These are phyloP conservation scores for Pelosia muscerda DNA, from an alignment of 2,888 invertebrate genomes.

Conservation along the genomic window DNA sequence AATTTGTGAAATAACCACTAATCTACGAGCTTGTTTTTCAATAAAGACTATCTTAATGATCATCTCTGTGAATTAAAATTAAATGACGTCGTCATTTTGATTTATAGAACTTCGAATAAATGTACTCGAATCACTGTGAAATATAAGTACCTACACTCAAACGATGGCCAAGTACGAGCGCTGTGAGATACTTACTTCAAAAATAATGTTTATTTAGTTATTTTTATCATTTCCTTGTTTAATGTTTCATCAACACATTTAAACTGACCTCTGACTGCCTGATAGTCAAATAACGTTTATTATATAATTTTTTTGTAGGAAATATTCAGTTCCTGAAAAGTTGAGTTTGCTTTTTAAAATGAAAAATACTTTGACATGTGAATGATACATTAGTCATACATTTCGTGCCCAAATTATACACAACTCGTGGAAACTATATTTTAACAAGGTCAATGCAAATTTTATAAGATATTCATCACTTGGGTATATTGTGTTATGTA, in stretches of 20 bases:
- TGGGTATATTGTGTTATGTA: neutral
- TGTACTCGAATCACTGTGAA: conserved; percentile 29
- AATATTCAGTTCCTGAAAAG: conserved; percentile 11
- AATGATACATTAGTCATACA: neutral
- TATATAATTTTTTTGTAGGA: conserved; percentile 7
- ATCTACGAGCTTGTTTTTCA: too few relatives aligned
- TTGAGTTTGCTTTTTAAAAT: neutral
- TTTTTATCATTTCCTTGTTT: conserved; percentile 52
- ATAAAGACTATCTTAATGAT: neutral
- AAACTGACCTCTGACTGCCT: conserved; percentile 47
- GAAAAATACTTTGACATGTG: neutral
- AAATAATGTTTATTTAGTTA: conserved; percentile 42
- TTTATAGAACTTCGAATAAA: conserved; percentile 1
- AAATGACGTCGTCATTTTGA: neutral
- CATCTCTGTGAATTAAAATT: neutral
- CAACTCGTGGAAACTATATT: conserved; percentile 5
- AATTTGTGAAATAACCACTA: neutral
- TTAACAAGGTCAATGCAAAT: neutral
- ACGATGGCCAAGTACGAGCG: conserved; percentile 22
- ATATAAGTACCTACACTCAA: conserved; percentile 29
- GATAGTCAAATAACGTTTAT: conserved; percentile 16
- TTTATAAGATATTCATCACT: neutral
- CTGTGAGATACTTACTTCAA: conserved; percentile 33
- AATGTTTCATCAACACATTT: conserved; percentile 46
- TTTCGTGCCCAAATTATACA: neutral